Evolutionary conservation across 2,888 invertebrate genomes (phyloP), one percentile per base, ranked within the genome.

Genomic region (Liposcelis brunnea): DNA sequence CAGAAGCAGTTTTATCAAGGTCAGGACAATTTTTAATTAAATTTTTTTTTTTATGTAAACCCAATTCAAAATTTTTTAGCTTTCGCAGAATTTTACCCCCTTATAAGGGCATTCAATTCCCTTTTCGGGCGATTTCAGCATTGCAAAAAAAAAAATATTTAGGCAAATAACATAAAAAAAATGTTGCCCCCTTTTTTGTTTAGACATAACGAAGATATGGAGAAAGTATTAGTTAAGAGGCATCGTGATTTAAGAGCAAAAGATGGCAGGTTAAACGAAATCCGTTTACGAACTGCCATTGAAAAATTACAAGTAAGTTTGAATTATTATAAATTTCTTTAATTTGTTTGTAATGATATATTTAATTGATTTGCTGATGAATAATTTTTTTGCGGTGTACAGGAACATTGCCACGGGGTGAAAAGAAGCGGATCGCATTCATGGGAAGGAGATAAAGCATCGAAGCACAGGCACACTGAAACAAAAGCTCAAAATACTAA

Each of bases 151-250:
- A 14, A 42, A 1, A 15, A 21, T 2, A 11, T 43, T 14, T 31
- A 21, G 43, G 3, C 31, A 32, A 32, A 36, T 38, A 26, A 33
- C 19, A 12, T 42, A 26, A 26, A 26, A 26, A 26, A 26, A 6
- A 6, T 6, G 8, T 26, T 6, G 15, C 15, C 3, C 43, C 26
- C 15, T 16, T 44, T 16, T 31, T 42, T 42, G 52, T 55, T 35
- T 54, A 81, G 81, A 55, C 87, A 87, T 59, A 86, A 85, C 54
- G 70, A 74, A 50, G 77, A 80, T 48, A 87, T 87, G 86, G 84
- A 85, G 58, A 82, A 80, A 54, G 69, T 74, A 42, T 71, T 87
- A 68, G 64, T 79, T 1, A 80, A 80, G 55, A 71, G 70, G 48
- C 80, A 83, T 53, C 70, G 76, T 1, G 76, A 78, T 49, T 65